Base-by-base conservation (phyloP, 2,888 invertebrate species). In the Caradrina clavipalpis region DNA sequence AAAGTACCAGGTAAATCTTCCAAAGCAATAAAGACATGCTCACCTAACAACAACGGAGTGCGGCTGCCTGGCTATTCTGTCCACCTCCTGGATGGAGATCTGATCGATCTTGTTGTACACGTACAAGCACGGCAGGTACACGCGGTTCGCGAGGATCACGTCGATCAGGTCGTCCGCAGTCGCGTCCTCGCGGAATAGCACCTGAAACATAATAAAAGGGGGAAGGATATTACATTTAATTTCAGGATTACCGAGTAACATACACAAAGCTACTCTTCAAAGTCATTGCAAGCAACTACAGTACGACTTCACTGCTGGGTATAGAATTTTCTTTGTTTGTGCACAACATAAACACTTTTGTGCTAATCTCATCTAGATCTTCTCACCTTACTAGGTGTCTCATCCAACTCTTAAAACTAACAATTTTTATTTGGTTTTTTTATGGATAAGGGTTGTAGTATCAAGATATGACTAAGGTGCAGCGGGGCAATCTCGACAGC, bases 41-140 rank as follows among this genome's bases (percentile, higher is more conserved):
- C 19, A 98, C 98, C 98, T 98, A 82, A 99, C 99, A 74, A 99
- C 99, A 73, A 99, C 98, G 73, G 98, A 98, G 93, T 98, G 96
- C 0, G 98, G 97, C 91, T 98, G 97, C 73, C 98, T 96, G 5
- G 99, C 99, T 92, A 99, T 97, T 89, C 98, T 96, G 94, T 99
- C 98, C 10, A 99, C 99, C 96, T 99, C 99, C 94, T 99, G 99
- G 82, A 99, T 99, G 61, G 99, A 99, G 88, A 99, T 99, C 96
- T 99, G 99, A 97, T 99, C 99, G 86, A 99, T 99, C 97, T 99
- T 99, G 95, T 99, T 99, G 96, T 99, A 99, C 66, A 99, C 99
- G 96, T 99, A 99, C 66, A 99, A 94, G 93, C 99, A 99, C 64
- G 99, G 99, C 90, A 99, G 96, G 95, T 99, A 99, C 42, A 99